Percentiles rank a stretch among this genome's conserved stretches.
These are phyloP conservation scores for Oligia strigilis DNA, from an alignment of 2,888 invertebrate genomes.

Conservation along the genomic window DNA sequence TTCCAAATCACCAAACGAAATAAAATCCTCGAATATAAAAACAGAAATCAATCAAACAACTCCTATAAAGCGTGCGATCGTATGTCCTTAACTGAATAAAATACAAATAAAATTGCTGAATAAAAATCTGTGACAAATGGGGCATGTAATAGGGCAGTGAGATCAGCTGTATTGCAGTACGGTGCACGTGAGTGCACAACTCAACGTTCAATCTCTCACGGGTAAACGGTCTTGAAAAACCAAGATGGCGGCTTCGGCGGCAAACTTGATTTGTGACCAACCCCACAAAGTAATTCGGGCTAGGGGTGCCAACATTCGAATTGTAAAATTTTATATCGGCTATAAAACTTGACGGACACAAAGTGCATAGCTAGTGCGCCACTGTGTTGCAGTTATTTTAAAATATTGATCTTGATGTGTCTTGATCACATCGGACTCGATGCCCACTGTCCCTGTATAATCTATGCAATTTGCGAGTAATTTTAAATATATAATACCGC, in stretches of 20 bases:
- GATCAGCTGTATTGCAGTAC: conserved; percentile 48
- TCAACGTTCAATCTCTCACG: conserved; percentile 73
- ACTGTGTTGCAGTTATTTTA: conserved; percentile 18
- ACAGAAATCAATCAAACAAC: conserved; percentile 9
- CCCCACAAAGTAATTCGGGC: conserved; percentile 74
- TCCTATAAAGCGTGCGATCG: conserved; percentile 1
- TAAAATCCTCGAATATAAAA: conserved; percentile 4
- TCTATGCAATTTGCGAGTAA: no score
- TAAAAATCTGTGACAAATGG: conserved; percentile 55
- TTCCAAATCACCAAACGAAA: conserved; percentile 2
- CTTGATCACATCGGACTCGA: no score
- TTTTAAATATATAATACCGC: no score
- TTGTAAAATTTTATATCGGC: conserved; percentile 76
- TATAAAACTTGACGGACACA: conserved; percentile 67
- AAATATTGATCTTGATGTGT: conserved; percentile 23
- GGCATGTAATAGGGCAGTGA: conserved; percentile 64
- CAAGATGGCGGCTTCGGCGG: conserved; percentile 77
- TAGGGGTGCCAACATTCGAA: conserved; percentile 78
- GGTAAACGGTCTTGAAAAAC: conserved; percentile 76
- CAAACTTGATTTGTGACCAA: conserved; percentile 83
- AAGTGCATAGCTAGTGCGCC: conserved; percentile 41
- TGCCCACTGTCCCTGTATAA: background rate
- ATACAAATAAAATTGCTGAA: conserved; percentile 32
- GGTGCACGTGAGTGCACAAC: conserved; percentile 65
- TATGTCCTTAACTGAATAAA: conserved; percentile 32